Evolutionary conservation across 2,888 invertebrate species (phyloP), one percentile per base, ranked within the genome.

Genomic region (Drosophila phalerata): DNA sequence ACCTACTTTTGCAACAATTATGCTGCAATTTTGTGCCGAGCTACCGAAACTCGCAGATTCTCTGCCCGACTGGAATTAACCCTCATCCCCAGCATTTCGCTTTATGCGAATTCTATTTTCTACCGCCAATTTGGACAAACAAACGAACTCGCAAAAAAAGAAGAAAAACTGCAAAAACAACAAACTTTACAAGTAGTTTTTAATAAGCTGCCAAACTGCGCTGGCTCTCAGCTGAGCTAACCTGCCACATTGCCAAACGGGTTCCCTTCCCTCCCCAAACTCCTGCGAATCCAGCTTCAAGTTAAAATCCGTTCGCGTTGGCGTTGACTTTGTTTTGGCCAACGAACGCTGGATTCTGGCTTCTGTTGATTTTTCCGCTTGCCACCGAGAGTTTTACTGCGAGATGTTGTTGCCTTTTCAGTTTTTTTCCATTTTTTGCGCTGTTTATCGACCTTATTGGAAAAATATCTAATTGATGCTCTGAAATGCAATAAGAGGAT

Each of bases 281-380:
- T 4, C 25, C 15, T 15, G 10, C 34, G n/a, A 47, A 28, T 15
- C 28, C 55, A 43, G 13, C 55, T 11, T 22, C 32, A 17, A 47
- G 53, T 32, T 19, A 3, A 45, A 66, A 61, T 62, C 65, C 75
- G 48, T 62, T 70, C 32, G 52, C 66, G 19, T 37, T 58, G 34
- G 42, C 70, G 48, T 67, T 76, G 72, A 75, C 79, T 79, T 64
- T 64, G 62, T 43, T 52, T 63, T 66, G 43, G 58, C 61, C 65
- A 73, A 38, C 45, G 57, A 73, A 38, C 45, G 57, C 43, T 58
- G 67, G 55, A 51, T 86, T 81, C 79, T 82, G 67, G 55, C 53
- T 87, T 81, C 79, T 82, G 82, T 87, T 82, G 82, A 85, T 82
- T 82, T 82, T 87, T 73, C 79, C 65, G 52, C 65, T 67, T 56